Percentiles rank a stretch among this genome's conserved stretches.
These are phyloP conservation scores for Orthosia gracilis DNA, from an alignment of 2,888 invertebrate species.

Conservation along the genomic window DNA sequence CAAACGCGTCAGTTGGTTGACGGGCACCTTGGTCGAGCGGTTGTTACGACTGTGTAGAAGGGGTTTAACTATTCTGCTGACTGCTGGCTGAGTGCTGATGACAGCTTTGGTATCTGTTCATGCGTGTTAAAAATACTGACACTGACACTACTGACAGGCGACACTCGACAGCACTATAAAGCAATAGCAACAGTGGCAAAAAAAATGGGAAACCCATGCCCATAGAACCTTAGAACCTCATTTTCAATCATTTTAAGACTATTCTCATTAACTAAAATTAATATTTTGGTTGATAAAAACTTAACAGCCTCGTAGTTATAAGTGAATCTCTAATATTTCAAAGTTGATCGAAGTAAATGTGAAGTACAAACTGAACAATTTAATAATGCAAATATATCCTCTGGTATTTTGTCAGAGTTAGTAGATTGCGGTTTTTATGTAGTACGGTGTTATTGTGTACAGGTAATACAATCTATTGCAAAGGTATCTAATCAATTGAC, in stretches of 20 bases:
- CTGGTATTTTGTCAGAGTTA: not conserved
- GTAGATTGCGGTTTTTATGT: not conserved
- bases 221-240: no score
- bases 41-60: no score
- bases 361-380: constrained; percentile 11
- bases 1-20: no score
- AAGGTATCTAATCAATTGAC: not conserved
- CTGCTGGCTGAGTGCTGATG: no score
- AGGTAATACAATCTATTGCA: not conserved
- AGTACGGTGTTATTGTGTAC: no score
- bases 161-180: no score
- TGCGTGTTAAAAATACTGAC: no score
- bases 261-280: not conserved
- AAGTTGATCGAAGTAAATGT: not conserved
- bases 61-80: no score
- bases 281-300: not conserved
- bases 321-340: not conserved
- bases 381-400: constrained; percentile 2
- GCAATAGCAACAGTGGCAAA: not conserved
- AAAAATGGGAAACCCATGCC: not conserved
- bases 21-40: no score
- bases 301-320: not conserved
- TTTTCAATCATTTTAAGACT: not conserved
- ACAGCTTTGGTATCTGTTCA: no score
- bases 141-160: no score